Evolutionary conservation across 1,140 invertebrate species (phyloP).

Genomic region (Drosophila virilis): DNA sequence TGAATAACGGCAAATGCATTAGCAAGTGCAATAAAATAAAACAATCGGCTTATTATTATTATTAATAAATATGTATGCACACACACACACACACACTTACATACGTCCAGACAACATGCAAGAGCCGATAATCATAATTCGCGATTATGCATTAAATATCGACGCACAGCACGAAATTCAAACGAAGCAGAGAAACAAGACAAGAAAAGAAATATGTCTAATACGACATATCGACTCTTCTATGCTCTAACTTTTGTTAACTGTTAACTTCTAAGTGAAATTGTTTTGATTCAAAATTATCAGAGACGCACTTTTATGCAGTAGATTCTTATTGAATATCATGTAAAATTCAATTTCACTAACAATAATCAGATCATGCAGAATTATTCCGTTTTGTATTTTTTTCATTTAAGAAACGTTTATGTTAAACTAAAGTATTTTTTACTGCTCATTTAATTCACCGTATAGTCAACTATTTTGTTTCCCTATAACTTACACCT

Average conservation of each 20-base stretch:
- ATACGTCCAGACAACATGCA: slow-evolving; percentile 49
- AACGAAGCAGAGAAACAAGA: slow-evolving; percentile 30
- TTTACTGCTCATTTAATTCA: too few species aligned
- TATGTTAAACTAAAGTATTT: too few species aligned
- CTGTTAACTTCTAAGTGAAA: not conserved
- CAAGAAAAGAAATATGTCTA: slow-evolving; percentile 21
- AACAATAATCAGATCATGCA: too few species aligned
- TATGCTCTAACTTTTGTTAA: slow-evolving; percentile 6
- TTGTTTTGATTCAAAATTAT: not conserved
- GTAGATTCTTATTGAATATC: too few species aligned
- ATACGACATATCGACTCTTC: slow-evolving; percentile 1
- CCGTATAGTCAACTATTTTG: too few species aligned
- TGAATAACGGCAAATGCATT: slow-evolving; percentile 72
- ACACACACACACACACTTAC: slow-evolving; percentile 4
- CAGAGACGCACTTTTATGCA: not conserved
- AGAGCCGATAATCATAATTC: slow-evolving; percentile 57
- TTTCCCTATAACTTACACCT: too few species aligned
- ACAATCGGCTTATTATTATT: slow-evolving; percentile 40
- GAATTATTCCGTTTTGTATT: too few species aligned
- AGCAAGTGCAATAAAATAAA: slow-evolving; percentile 71
- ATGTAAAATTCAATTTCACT: too few species aligned
- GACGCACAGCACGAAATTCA: slow-evolving; percentile 54
- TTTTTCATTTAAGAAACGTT: too few species aligned
- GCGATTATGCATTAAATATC: slow-evolving; percentile 71
- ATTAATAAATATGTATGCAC: slow-evolving; percentile 14